Evolutionary conservation across 92 coral and sea anemone species (phyloP), one percentile per base, ranked within the genome.

Genomic region (Palythoa caribaeorum): DNA sequence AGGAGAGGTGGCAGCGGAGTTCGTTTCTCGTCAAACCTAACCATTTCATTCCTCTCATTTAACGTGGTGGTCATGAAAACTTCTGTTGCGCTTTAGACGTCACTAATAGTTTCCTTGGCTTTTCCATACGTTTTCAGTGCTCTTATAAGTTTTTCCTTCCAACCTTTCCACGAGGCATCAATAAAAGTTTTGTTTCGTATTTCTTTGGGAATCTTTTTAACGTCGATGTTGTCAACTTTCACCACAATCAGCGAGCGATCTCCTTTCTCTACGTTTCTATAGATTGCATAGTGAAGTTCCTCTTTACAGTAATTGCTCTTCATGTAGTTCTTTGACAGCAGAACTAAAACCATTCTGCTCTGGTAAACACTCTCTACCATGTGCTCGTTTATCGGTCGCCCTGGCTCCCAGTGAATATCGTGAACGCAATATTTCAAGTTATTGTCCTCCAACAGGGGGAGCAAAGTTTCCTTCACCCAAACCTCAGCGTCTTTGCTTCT

Each of bases 331-430:
- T 80, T 80, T 9, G 85, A 80, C 53, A 80, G 20, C 74, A 80
- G 10, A 1, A 60, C 85, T 21, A 80, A 51, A 11, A 80, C 85
- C 85, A 80, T 80, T 66, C 85, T 40, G 85, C 85, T 80, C 55
- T 80, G 85, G 73, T 80, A 80, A 40, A 80, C 85, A 47, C 85
- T 80, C 60, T 62, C 85, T 9, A 63, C 85, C 85, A 80, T 80
- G 38, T 80, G 73, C 17, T 80, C 85, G 55, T 80, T 63, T 63
- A 80, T 44, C 6, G 9, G 54, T 6, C 85, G 55, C 10, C 85
- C 85, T 6, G 85, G 85, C 12, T 80, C 85, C 85, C 85, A 80
- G 85, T 80, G 85, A 80, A 80, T 59, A 13, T 80, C 85, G 74
- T 80, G 85, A 62, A 80, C 85, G 11, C 85, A 80, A 70, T 80